Base-by-base conservation (phyloP, 1,140 invertebrate species). In the Melipona quadrifasciata region DNA sequence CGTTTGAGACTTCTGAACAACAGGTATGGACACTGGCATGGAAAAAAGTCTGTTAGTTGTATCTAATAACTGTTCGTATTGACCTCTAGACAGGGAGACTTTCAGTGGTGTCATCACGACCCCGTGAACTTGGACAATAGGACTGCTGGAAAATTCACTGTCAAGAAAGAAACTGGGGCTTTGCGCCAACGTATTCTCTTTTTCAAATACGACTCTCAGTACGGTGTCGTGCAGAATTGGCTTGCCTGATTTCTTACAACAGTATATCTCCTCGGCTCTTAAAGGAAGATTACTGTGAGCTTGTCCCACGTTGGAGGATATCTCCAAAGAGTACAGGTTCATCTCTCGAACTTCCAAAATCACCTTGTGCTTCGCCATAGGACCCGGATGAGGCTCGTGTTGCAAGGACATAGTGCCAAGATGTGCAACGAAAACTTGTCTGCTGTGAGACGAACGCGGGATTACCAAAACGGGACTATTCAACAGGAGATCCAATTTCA, bases 401-500 rank as follows among this genome's bases (percentile, higher is more conserved):
- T 94, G 94, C 5, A 98, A 94, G 39, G 96, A 96, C 91, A 99
- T 99, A 91, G 98, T 97, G 55, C 99, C 99, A 72, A 99, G 95
- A 95, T 99, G 98, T n/a, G 98, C 98, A 24, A 99, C 97, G 74
- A 99, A 96, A 34, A 99, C 98, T 91, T 98, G 96, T 27, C 96
- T 90, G 94, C 98, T 98, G 51, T 95, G 95, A n/a, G 96, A 95
- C 14, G 96, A 96, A 78, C 97, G 95, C 0, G 98, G 98, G 71
- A 99, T 94, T 53, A 99, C 97, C 71, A 99, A 95, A 47, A 99
- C 97, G 2, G 99, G 99, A 83, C 98, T 98, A 91, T 98, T 97
- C 74, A 99, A 95, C 67, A 98, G 96, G 78, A 99, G 95, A 94
- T 97, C 96, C 61, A 97, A 93, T 82, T 96, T 97, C 67, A 94